Percentiles rank a stretch among this genome's conserved stretches.
These are phyloP conservation scores for Chondrilla cf. caribensis DNA, from an alignment of 37 sponge, comb jelly and placozoan genomes.

Conservation along the genomic window DNA sequence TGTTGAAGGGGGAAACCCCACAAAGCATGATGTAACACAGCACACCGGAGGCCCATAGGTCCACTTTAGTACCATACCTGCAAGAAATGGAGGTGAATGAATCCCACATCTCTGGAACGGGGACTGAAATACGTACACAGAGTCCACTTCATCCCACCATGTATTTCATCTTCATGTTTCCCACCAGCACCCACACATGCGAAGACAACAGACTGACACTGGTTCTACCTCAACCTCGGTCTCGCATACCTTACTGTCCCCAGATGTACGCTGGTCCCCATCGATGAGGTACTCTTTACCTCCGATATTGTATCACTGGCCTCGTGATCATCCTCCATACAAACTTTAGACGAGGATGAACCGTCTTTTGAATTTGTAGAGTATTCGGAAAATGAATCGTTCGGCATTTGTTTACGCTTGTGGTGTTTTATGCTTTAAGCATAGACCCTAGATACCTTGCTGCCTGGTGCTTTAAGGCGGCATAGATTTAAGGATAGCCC, in stretches of 20 bases:
- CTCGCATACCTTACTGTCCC: not conserved
- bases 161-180: too few species aligned
- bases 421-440: not conserved
- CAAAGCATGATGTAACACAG: conserved; percentile 71
- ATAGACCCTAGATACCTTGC: too few species aligned
- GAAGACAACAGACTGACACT: too few species aligned
- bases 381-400: not conserved
- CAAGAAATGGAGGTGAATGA: too few species aligned
- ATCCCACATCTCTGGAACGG: too few species aligned
- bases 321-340: conserved; percentile 25
- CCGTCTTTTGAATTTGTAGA: conserved; percentile 16
- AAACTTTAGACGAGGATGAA: conserved; percentile 7
- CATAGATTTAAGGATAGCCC: too few species aligned
- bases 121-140: too few species aligned
- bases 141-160: too few species aligned
- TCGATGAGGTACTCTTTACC: conserved; percentile 54
- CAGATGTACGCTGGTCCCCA: not conserved
- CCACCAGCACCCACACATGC: too few species aligned
- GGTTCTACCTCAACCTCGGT: too few species aligned
- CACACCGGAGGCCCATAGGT: conserved; percentile 89
- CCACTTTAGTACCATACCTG: conserved; percentile 74
- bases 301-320: conserved; percentile 63
- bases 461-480: too few species aligned
- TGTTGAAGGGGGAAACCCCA: conserved; percentile 63
- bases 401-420: conserved; percentile 2